A percentile compares a stretch with the other conserved stretches of the same genome.
phyloP scores from a whole-genome alignment of 2,797 vertebrate genomes.

The Anguilla marmorata region DNA sequence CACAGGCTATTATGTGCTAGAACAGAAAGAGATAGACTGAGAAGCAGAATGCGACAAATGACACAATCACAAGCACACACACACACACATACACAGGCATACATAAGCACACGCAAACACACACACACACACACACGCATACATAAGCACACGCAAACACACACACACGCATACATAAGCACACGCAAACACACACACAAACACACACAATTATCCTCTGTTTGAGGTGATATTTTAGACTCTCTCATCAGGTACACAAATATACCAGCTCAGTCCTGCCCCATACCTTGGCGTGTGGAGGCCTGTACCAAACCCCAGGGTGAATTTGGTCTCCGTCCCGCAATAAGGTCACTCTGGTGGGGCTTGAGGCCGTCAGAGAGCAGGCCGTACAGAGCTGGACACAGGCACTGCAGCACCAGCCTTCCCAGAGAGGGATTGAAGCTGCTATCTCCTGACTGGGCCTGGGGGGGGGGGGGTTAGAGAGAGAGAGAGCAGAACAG shows the following conservation, averaged over 20 bases:
- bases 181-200: conserved; percentile 1
- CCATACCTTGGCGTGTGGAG: conserved; percentile 82
- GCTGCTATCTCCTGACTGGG: conserved; percentile 90
- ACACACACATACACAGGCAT: background rate
- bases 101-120: background rate
- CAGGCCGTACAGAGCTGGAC: conserved; percentile 83
- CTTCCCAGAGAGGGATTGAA: conserved; percentile 89
- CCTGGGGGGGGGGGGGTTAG: conserved; percentile 63
- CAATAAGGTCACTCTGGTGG: conserved; percentile 91
- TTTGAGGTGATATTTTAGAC: background rate
- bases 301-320: conserved; percentile 91
- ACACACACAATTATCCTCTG: background rate
- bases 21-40: background rate
- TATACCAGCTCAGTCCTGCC: background rate
- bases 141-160: background rate
- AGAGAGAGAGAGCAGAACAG: background rate
- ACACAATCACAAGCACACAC: background rate
- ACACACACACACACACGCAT: background rate
- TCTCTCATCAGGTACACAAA: background rate
- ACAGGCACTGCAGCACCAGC: conserved; percentile 87
- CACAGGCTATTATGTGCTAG: background rate
- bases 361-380: conserved; percentile 90
- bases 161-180: background rate
- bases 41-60: background rate
- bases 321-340: conserved; percentile 86